Conservation (phyloP, 1,140 invertebrate species). For the Heliconius nattereri region DNA sequence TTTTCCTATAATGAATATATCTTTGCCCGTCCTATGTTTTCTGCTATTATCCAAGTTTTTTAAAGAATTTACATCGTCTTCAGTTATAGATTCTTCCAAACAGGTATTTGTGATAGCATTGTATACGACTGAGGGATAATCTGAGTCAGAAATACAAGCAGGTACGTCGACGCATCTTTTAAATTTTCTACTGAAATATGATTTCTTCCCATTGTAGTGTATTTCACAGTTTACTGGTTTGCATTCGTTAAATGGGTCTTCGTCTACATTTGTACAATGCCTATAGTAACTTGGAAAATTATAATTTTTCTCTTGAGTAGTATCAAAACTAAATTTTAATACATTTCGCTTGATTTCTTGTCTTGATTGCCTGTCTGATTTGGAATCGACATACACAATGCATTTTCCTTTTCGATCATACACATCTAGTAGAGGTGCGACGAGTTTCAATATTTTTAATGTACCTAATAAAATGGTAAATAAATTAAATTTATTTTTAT, state of each 20-base stretch:
- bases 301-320: slow-evolving; percentile 42
- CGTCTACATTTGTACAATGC: slow-evolving; percentile 70
- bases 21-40: slow-evolving; percentile 46
- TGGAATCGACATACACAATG: slow-evolving; percentile 54
- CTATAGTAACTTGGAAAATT: slow-evolving; percentile 47
- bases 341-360: slow-evolving; percentile 50
- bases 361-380: slow-evolving; percentile 43
- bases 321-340: slow-evolving; percentile 63
- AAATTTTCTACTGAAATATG: slow-evolving; percentile 64
- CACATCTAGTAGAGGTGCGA: slow-evolving; percentile 59
- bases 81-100: slow-evolving; percentile 42
- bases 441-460: slow-evolving; percentile 50
- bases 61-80: slow-evolving; percentile 55
- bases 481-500: slow-evolving; percentile 10
- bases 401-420: slow-evolving; percentile 61
- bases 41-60: slow-evolving; percentile 41
- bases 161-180: slow-evolving; percentile 75
- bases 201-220: slow-evolving; percentile 77
- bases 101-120: slow-evolving; percentile 59
- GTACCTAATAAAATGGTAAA: slow-evolving; percentile 48
- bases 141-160: slow-evolving; percentile 61
- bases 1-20: slow-evolving; percentile 51
- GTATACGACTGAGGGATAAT: slow-evolving; percentile 64
- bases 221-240: slow-evolving; percentile 79
- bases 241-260: slow-evolving; percentile 80